Evolutionary conservation across 2,113 vertebrate species (phyloP).

Genomic region (Rhinolophus ferrumequinum): DNA sequence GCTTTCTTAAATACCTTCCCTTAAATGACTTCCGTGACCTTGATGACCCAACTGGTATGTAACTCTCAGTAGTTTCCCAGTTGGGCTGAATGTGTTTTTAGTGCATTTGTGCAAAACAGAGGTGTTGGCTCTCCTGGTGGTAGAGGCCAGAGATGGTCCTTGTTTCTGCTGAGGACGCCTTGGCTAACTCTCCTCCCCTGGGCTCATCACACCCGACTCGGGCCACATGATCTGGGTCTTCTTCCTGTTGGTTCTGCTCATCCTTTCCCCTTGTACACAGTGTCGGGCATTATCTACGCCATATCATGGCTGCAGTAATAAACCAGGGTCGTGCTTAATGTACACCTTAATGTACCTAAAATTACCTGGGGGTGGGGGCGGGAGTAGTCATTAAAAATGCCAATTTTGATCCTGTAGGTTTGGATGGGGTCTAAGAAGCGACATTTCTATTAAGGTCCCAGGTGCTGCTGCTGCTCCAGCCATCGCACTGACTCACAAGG

Average conservation of each 20-base stretch:
- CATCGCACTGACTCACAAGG: background rate
- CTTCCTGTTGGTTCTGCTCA: background rate
- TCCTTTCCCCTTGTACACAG: background rate
- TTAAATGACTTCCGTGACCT: constrained; percentile 11
- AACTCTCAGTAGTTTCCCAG: background rate
- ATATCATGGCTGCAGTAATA: background rate
- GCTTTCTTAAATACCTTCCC: constrained; percentile 34
- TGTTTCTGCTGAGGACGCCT: background rate
- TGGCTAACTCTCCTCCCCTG: background rate
- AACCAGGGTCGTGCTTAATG: background rate
- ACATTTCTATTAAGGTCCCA: background rate
- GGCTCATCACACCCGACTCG: background rate
- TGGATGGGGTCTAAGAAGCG: background rate
- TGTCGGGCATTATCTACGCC: background rate
- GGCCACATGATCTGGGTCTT: background rate
- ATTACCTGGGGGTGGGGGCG: background rate
- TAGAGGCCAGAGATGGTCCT: background rate
- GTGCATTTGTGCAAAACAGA: background rate
- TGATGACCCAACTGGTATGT: background rate
- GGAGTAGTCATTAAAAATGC: background rate
- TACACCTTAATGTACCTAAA: background rate
- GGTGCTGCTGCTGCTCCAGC: background rate
- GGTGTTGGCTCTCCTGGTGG: background rate
- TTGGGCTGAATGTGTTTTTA: background rate
- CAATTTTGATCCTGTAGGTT: background rate